Evolutionary conservation across 2,797 vertebrate species (phyloP).

Genomic region (Chelonia mydas): DNA sequence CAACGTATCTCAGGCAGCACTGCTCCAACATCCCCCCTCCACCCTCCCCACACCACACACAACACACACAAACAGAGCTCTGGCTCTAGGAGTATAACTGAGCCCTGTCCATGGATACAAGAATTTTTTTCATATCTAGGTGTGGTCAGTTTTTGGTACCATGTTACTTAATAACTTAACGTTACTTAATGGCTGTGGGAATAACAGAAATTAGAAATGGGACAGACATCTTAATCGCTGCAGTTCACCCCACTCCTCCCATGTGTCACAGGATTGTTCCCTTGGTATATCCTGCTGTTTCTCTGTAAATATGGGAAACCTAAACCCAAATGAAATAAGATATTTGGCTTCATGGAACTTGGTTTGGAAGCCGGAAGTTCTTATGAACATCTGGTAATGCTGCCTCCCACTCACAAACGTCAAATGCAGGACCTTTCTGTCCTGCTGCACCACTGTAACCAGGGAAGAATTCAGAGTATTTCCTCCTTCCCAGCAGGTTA

Average conservation of each 20-base stretch:
- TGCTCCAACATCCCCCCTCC: neutral
- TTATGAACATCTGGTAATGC: conserved; percentile 65
- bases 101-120: neutral
- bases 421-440: conserved; percentile 33
- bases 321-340: conserved; percentile 57
- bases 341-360: conserved; percentile 46
- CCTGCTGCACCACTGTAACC: conserved; percentile 45
- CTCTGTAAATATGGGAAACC: conserved; percentile 31
- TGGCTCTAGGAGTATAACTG: neutral
- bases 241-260: neutral
- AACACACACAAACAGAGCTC: neutral
- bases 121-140: neutral
- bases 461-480: conserved; percentile 58
- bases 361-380: conserved; percentile 45
- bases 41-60: too few species aligned
- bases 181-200: neutral
- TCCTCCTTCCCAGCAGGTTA: conserved; percentile 63
- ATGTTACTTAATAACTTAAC: neutral
- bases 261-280: conserved; percentile 12
- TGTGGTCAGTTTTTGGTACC: neutral
- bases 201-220: conserved; percentile 9
- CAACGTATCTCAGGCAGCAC: neutral
- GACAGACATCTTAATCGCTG: conserved; percentile 21
- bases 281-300: conserved; percentile 19
- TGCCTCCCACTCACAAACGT: conserved; percentile 64